Evolutionary conservation across 2,888 invertebrate genomes (phyloP).

Genomic region (Pinctada fucata): DNA sequence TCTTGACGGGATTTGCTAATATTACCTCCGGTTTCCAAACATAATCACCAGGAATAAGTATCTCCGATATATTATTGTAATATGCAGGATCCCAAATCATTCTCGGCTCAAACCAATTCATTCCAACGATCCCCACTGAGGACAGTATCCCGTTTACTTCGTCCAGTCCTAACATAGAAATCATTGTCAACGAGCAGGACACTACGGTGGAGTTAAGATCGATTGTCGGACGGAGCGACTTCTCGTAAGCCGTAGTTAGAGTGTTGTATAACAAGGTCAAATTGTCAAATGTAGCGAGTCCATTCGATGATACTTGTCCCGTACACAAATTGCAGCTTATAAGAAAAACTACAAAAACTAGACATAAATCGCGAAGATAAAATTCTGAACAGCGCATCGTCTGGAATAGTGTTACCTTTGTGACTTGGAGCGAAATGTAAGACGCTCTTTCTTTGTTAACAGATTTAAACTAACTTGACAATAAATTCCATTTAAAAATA

Average conservation of each 20-base stretch:
- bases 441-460: no score
- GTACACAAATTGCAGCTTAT: no score
- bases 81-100: constrained; percentile 27
- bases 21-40: constrained; percentile 43
- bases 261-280: background rate
- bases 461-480: no score
- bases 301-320: no score
- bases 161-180: constrained; percentile 14
- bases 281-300: no score
- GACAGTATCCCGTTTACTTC: constrained; percentile 12
- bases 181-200: background rate
- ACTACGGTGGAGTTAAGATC: background rate
- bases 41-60: constrained; percentile 26
- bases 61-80: constrained; percentile 11
- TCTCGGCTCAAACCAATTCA: constrained; percentile 8
- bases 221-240: constrained; percentile 5
- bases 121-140: constrained; percentile 8
- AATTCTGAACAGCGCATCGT: no score
- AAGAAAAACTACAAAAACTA: no score
- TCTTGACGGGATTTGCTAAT: constrained; percentile 17
- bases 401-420: no score
- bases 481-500: no score
- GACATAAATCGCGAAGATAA: no score
- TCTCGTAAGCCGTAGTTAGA: constrained; percentile 7
- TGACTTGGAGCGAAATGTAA: no score